A percentile compares a stretch with the other conserved stretches of the same genome.
Conservation (phyloP, 2,113 vertebrate species). For the Strigops habroptila region DNA sequence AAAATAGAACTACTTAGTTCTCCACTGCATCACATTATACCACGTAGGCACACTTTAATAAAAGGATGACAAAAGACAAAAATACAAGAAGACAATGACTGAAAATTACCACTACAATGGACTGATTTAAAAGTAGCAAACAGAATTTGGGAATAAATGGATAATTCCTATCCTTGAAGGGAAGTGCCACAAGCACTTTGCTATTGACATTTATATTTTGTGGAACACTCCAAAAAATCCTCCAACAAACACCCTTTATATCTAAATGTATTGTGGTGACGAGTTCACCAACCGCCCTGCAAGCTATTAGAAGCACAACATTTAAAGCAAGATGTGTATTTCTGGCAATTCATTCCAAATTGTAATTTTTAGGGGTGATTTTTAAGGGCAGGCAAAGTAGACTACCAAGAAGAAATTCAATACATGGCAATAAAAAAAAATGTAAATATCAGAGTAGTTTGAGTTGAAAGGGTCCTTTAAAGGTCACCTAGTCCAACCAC, state of each 20-base stretch:
- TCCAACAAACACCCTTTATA: not conserved
- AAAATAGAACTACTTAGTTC: not conserved
- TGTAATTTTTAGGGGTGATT: not conserved
- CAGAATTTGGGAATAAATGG: not conserved
- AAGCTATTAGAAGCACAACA: not conserved
- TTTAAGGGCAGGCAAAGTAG: not conserved
- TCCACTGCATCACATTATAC: not conserved
- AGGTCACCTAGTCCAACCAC: not conserved
- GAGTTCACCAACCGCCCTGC: not conserved
- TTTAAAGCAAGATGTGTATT: rapidly evolving
- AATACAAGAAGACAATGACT: not conserved
- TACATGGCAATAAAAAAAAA: not conserved
- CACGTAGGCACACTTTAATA: not conserved
- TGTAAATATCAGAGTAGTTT: not conserved
- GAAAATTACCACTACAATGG: not conserved
- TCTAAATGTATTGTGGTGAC: not conserved
- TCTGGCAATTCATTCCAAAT: not conserved
- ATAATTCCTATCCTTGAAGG: not conserved
- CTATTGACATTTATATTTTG: not conserved
- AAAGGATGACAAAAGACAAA: not conserved
- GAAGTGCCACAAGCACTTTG: not conserved
- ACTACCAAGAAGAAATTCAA: not conserved
- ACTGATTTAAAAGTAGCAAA: not conserved
- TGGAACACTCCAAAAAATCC: not conserved
- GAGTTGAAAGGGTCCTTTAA: not conserved